Base-by-base conservation (phyloP, 2,113 vertebrate species). In the Mesembrinibis cayennensis region DNA sequence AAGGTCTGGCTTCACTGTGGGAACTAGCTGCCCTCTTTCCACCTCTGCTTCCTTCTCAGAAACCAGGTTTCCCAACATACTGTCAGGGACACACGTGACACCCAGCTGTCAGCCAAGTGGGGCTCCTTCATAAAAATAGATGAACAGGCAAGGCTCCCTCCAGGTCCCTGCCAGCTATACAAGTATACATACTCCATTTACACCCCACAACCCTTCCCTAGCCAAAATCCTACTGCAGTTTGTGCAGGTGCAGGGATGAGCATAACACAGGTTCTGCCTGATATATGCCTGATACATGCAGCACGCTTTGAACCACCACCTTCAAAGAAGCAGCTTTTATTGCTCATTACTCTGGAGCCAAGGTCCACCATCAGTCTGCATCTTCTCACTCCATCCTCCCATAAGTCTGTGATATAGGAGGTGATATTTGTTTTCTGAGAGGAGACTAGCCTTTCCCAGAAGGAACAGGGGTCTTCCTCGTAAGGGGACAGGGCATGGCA, bases 1-100 rank as follows among this genome's bases (percentile, higher is more conserved):
- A 86, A 83, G 47, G 27, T 81, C 93, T 77, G 49, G 27, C 62
- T 95, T 52, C 58, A 34, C 49, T 73, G 80, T 94, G 95, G 72
- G 87, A 96, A 93, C 49, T 26, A 73, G 53, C 36, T 94, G 83
- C 87, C 76, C 91, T 80, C 72, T n/a, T 91, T 94, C 89, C 58
- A 91, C 72, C 55, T 83, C 80, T 87, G 53, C 49, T 94, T 83
- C 66, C 30, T 92, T 63, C 86, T 94, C 89, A 81, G 87, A 94
- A 92, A 69, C 80, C 83, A 93, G 82, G 89, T 94, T 88, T 96
- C 56, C 44, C 71, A 92, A 11, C 61, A 56, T 27, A 13, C 40
- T 89, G 17, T 63, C 8, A 25, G 55, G 53, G 67, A 73, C 34
- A 83, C 67, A 34, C 2, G 19, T 16, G 55, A 89, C 63, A 73